These are phyloP conservation scores for Rhynchomys soricoides DNA, from an alignment of 2,113 vertebrate species.

Conservation along the genomic window DNA sequence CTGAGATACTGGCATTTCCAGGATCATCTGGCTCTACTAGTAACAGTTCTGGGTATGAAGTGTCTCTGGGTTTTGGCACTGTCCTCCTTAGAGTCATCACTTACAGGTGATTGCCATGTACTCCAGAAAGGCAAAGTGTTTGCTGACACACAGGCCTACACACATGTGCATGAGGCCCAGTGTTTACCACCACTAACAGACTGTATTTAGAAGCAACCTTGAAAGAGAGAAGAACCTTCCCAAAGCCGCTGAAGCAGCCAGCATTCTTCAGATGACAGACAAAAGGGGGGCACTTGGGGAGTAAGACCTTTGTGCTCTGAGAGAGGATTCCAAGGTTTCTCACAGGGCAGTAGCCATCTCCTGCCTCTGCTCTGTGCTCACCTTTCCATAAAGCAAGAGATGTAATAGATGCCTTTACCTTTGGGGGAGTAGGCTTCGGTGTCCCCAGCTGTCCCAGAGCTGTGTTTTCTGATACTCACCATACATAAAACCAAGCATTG, in stretches of 20 bases:
- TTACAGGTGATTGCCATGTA: constrained; percentile 22
- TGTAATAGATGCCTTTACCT: background rate
- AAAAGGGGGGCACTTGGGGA: background rate
- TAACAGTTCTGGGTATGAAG: constrained; percentile 18
- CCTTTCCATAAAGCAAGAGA: background rate
- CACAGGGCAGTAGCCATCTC: background rate
- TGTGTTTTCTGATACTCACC: background rate
- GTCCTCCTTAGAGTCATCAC: constrained; percentile 1
- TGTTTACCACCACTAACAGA: constrained; percentile 68
- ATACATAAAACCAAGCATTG: background rate
- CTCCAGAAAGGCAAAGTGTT: constrained; percentile 52
- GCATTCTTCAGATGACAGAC: background rate
- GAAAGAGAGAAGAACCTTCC: background rate
- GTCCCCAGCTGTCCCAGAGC: background rate
- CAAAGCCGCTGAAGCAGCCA: background rate
- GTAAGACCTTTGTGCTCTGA: background rate
- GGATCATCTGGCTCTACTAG: constrained; percentile 26
- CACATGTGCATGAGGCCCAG: background rate
- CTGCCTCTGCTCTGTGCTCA: background rate
- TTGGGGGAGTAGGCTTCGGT: background rate
- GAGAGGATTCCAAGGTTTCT: background rate
- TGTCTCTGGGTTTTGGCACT: constrained; percentile 59
- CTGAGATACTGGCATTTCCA: background rate
- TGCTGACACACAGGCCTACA: constrained; percentile 62
- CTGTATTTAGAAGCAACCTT: constrained; percentile 42